Evolutionary conservation across 1,140 invertebrate species (phyloP).

Genomic region (Ptiloglossa arizonensis): DNA sequence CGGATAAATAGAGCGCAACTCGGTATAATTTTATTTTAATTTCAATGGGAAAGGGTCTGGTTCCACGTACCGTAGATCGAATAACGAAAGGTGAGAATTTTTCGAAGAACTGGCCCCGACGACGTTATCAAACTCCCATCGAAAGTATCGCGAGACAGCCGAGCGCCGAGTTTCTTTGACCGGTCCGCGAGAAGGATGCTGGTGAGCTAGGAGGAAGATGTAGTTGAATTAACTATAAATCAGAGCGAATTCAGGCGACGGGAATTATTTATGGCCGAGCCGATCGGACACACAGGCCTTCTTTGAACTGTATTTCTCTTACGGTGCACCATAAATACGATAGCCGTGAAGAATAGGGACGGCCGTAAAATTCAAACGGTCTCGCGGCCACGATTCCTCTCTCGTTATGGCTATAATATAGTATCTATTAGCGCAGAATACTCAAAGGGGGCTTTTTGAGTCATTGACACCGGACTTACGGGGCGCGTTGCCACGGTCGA

Average conservation of each 20-base stretch:
- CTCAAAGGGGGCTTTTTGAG: background rate
- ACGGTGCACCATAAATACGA: slow-evolving; percentile 57
- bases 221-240: slow-evolving; percentile 58
- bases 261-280: slow-evolving; percentile 54
- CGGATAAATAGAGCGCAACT: too few relatives aligned
- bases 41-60: too few relatives aligned
- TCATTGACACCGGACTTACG: slow-evolving; percentile 4
- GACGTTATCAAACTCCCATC: too few relatives aligned
- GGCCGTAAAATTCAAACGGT: slow-evolving; percentile 51
- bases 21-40: too few relatives aligned
- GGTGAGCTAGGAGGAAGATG: slow-evolving; percentile 8
- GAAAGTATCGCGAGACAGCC: background rate
- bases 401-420: slow-evolving; percentile 48
- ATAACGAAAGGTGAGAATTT: too few relatives aligned
- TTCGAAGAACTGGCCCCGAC: too few relatives aligned
- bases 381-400: slow-evolving; percentile 43
- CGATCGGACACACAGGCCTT: slow-evolving; percentile 48
- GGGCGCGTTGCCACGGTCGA: background rate
- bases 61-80: too few relatives aligned
- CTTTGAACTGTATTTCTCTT: slow-evolving; percentile 47
- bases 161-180: background rate
- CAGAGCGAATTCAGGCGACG: slow-evolving; percentile 55
- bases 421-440: slow-evolving; percentile 42
- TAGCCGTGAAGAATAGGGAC: slow-evolving; percentile 60
- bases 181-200: slow-evolving; percentile 8